phyloP scores from a whole-genome alignment of 2,797 vertebrate species.

The Echiichthys vipera region DNA sequence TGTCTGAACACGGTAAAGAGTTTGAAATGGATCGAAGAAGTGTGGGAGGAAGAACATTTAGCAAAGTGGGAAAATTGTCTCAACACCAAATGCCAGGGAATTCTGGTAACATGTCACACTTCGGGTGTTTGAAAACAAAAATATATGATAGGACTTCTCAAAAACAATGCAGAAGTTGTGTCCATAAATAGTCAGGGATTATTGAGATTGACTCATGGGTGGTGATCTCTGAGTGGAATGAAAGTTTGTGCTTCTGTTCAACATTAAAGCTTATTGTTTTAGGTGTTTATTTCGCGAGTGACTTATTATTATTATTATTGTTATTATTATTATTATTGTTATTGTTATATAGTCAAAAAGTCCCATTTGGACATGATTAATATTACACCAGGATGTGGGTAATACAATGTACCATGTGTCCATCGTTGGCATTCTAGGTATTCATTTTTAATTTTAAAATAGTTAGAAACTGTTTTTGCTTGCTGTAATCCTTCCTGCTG shows the following conservation, averaged over 20 bases:
- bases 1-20: constrained; percentile 49
- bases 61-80: background rate
- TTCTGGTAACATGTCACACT: background rate
- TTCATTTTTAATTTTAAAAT: background rate
- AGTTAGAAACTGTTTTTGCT: background rate
- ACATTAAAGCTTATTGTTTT: background rate
- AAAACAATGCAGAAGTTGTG: no score
- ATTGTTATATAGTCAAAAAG: no score
- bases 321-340: no score
- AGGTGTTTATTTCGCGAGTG: no score
- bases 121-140: background rate
- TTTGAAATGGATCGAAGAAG: constrained; percentile 21
- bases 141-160: background rate
- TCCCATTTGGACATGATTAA: background rate
- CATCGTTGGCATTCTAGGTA: background rate
- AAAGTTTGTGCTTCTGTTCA: background rate
- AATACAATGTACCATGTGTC: background rate
- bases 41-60: background rate
- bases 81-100: background rate
- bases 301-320: no score
- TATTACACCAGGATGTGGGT: background rate
- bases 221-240: background rate
- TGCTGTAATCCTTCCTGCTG: background rate
- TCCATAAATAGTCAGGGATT: no score
- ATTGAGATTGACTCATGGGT: constrained; percentile 17